These are phyloP conservation scores for Calidris pugnax DNA, from an alignment of 2,113 vertebrate species.

Conservation along the genomic window DNA sequence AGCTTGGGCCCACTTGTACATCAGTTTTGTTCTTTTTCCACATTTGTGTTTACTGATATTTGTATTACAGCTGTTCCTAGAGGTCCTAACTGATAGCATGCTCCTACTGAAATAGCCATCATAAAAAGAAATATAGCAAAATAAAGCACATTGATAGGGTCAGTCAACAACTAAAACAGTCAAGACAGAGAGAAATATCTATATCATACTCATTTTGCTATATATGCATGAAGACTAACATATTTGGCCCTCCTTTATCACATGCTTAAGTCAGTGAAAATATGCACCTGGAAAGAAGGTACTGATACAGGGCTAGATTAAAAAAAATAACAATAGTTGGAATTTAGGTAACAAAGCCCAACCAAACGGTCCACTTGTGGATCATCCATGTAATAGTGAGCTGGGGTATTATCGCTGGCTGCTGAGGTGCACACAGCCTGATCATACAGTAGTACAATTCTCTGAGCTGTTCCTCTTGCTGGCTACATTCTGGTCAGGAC, in stretches of 20 bases:
- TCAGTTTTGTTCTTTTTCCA: background rate
- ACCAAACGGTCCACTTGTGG: background rate
- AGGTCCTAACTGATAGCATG: background rate
- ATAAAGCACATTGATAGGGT: background rate
- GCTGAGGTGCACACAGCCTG: accelerated
- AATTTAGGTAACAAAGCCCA: background rate
- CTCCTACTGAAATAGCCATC: background rate
- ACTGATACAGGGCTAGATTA: background rate
- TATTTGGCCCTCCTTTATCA: background rate
- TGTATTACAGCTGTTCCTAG: background rate
- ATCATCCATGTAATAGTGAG: background rate
- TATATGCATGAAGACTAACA: background rate
- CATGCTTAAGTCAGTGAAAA: background rate
- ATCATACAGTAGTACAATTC: background rate
- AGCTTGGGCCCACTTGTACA: background rate
- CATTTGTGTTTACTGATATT: background rate
- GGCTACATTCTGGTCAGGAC: background rate
- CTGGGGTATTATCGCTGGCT: background rate
- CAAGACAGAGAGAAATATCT: background rate
- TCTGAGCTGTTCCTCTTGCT: background rate
- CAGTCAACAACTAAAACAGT: background rate
- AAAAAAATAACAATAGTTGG: background rate
- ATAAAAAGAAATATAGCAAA: background rate
- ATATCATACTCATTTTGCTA: background rate
- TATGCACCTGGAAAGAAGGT: background rate